Percentiles rank a stretch among this genome's conserved stretches.
phyloP scores from a whole-genome alignment of 2,113 vertebrate species.

The Orthochromis indermauri region DNA sequence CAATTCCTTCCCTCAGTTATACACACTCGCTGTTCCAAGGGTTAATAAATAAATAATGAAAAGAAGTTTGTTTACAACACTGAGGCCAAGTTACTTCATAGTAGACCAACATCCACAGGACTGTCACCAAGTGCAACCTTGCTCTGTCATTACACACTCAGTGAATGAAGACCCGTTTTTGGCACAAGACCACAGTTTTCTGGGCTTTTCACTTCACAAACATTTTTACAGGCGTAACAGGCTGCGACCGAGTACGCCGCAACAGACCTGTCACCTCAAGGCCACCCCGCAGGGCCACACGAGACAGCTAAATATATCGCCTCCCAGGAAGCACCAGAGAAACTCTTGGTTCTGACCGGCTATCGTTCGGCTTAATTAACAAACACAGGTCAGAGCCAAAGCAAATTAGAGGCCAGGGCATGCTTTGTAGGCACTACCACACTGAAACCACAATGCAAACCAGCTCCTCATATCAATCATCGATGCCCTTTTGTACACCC shows the following conservation, averaged over 20 bases:
- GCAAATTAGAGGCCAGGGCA: constrained; percentile 63
- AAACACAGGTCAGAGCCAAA: constrained; percentile 42
- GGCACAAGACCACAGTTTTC: constrained; percentile 52
- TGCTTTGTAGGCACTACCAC: constrained; percentile 29
- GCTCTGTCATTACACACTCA: constrained; percentile 56
- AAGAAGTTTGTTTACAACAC: constrained; percentile 6
- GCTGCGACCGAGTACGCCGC: constrained; percentile 51
- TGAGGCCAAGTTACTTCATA: background rate
- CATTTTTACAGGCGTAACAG: constrained; percentile 70
- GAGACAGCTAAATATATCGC: constrained; percentile 66
- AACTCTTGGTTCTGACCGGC: constrained; percentile 19
- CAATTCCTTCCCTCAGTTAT: background rate
- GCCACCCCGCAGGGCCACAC: constrained; percentile 55
- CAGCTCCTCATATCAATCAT: constrained; percentile 27
- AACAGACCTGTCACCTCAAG: constrained; percentile 61
- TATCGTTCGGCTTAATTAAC: constrained; percentile 65
- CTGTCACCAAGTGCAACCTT: constrained; percentile 27
- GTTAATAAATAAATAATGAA: background rate
- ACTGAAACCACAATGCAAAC: constrained; percentile 15
- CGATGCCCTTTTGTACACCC: background rate
- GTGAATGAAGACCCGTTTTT: constrained; percentile 55
- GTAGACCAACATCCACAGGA: background rate
- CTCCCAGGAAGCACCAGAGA: constrained; percentile 33
- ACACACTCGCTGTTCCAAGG: background rate
- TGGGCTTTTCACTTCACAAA: constrained; percentile 68